Base-by-base conservation (phyloP, 2,888 invertebrate genomes). In the Ectemnius continuus region DNA sequence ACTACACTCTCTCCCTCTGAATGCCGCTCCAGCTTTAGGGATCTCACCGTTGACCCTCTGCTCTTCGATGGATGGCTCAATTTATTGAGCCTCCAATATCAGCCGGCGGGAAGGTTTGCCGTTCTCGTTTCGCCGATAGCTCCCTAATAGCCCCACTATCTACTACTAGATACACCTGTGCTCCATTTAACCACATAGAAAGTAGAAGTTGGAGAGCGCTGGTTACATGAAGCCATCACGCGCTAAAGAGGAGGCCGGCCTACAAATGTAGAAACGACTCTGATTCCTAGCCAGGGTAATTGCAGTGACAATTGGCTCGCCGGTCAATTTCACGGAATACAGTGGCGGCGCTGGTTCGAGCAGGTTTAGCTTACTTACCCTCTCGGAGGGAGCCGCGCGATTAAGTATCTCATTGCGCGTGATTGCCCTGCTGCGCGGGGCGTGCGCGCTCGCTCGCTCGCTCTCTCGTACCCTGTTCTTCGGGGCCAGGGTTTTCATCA, bases 341-440 rank as follows among this genome's bases (percentile, higher is more conserved):
- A 16, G n/a, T 5, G 16, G 52, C 52, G 16, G n/a, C 52, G 52
- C 2, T 16, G 52, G 14, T 52, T 52, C 52, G n/a, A 11, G 36
- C 11, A 36, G 36, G 1, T 36, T 36, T 36, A 5, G 14, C 52
- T 52, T 52, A 16, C 52, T 52, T 16, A 16, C 52, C 16, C 52
- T 52, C 52, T 8, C 36, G 6, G 36, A 6, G 36, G 36, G 6
- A 23, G 4, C 16, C 14, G 52, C 16, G 52, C 52, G 52, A 52
- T 52, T 52, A 36, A 36, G 36, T 36, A 52, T 52, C 52, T 52
- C 16, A 52, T 52, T 52, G 52, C 52, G 52, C 52, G 52, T 52
- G 52, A 16, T 52, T 52, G 16, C 20, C 18, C 59, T 26, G 16
- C 59, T 14, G 16, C 26, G 26, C 18, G 23, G 6, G 23, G 16